Evolutionary conservation across 2,113 vertebrate genomes (phyloP).

Genomic region (Oncorhynchus gorbuscha): DNA sequence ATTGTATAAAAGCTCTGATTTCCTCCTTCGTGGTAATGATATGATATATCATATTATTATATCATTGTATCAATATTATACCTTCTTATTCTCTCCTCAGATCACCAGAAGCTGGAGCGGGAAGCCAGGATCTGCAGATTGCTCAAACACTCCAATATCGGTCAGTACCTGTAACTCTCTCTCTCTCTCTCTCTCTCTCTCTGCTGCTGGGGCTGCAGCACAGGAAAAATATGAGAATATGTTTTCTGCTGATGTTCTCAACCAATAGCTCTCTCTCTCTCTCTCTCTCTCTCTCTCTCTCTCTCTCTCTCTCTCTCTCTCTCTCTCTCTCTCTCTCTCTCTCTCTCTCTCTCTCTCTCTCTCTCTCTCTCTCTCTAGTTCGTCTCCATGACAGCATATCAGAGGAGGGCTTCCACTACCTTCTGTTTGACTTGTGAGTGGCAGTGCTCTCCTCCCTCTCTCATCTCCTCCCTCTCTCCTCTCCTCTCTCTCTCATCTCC

Average conservation of each 20-base stretch:
- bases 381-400: conserved; percentile 96
- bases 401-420: conserved; percentile 94
- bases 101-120: conserved; percentile 95
- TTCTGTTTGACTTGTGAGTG: conserved; percentile 96
- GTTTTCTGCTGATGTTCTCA: neutral
- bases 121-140: conserved; percentile 94
- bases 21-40: neutral
- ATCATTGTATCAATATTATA: neutral
- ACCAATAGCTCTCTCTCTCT: neutral
- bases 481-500: too few relatives aligned
- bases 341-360: neutral
- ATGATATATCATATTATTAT: neutral
- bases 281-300: neutral
- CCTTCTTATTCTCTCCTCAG: conserved; percentile 58
- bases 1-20: too few relatives aligned
- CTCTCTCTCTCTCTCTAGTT: conserved; percentile 72
- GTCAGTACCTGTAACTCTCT: conserved; percentile 71
- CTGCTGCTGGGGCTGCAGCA: neutral
- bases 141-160: conserved; percentile 94
- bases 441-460: neutral
- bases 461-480: neutral
- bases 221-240: neutral
- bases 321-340: neutral
- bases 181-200: too few relatives aligned
- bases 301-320: neutral